Evolutionary conservation across 2,888 invertebrate genomes (phyloP), one percentile per base, ranked within the genome.

Genomic region (Microchrysa polita): DNA sequence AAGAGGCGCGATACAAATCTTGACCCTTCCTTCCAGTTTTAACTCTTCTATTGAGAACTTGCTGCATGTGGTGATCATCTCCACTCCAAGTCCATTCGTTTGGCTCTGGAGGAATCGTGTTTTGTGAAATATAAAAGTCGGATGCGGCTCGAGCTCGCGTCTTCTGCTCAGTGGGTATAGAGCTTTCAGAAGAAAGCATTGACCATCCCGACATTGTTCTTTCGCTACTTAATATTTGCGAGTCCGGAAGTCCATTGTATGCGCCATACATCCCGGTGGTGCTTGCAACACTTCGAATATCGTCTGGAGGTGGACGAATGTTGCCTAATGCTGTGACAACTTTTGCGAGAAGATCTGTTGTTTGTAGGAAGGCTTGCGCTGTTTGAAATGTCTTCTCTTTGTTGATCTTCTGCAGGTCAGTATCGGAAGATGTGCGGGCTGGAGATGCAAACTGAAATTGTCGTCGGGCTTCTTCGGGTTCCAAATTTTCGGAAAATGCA

Each of bases 281-380:
- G 12, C 79, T 76, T 10, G 77, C 75, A 16, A 77, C 72, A 73
- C 77, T 78, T 5, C 77, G 71, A 7, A 74, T 78, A 9, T 83
- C 84, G 57, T 86, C 85, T 20, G 86, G 85, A 55, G 84, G 85
- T 1, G 83, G 80, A 72, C 85, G 84, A 9, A 89, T 86, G 2
- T 87, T 90, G 22, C 93, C 93, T 74, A 94, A 83, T 12, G 93
- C 92, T 79, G 92, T 91, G 0, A 93, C 93, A 57, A 95, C 90
- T 81, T 92, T 89, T 0, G 92, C 91, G 72, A 94, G 82, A 1
- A 95, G 82, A 80, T 93, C 92, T 5, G 91, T 91, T 7, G 93
- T 93, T 79, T 92, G 91, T 0, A 93, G 88, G 77, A 92, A 88
- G 10, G 90, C 90, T 76, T 90, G 89, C 1, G 90, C 88, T 20